Percentiles rank a stretch among this genome's conserved stretches.
Conservation (phyloP, 1,140 invertebrate genomes). For the Cotesia typhae region DNA sequence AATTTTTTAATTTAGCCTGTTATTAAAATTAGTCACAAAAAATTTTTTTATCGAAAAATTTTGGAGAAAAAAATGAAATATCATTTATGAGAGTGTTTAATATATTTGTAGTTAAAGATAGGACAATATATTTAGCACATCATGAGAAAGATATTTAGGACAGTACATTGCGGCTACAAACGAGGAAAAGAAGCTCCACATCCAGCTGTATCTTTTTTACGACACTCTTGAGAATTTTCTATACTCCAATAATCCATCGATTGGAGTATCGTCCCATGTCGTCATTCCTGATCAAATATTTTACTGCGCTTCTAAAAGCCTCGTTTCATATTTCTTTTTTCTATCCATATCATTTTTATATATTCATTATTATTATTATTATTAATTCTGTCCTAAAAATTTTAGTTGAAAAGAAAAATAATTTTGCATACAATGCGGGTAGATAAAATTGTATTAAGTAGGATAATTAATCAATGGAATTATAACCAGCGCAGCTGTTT, state of each 20-base stretch:
- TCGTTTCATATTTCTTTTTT: not conserved
- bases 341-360: not conserved
- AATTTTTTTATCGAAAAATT: too few relatives aligned
- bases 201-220: conserved; percentile 50
- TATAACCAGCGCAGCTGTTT: too few relatives aligned
- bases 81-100: too few relatives aligned
- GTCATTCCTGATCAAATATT: conserved; percentile 39
- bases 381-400: too few relatives aligned
- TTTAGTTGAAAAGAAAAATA: not conserved
- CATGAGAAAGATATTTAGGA: conserved; percentile 31
- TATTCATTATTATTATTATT: not conserved
- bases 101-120: not conserved
- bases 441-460: too few relatives aligned
- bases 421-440: not conserved
- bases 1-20: too few relatives aligned
- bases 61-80: too few relatives aligned
- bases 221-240: conserved; percentile 44
- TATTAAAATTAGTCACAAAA: too few relatives aligned
- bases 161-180: conserved; percentile 19
- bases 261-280: conserved; percentile 27
- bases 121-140: conserved; percentile 38
- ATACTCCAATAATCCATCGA: conserved; percentile 42
- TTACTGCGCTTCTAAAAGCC: conserved; percentile 28
- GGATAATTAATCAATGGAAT: too few relatives aligned
- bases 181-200: conserved; percentile 43